Evolutionary conservation across 2,113 vertebrate genomes (phyloP), one percentile per base, ranked within the genome.

Genomic region (Rhineura floridana): DNA sequence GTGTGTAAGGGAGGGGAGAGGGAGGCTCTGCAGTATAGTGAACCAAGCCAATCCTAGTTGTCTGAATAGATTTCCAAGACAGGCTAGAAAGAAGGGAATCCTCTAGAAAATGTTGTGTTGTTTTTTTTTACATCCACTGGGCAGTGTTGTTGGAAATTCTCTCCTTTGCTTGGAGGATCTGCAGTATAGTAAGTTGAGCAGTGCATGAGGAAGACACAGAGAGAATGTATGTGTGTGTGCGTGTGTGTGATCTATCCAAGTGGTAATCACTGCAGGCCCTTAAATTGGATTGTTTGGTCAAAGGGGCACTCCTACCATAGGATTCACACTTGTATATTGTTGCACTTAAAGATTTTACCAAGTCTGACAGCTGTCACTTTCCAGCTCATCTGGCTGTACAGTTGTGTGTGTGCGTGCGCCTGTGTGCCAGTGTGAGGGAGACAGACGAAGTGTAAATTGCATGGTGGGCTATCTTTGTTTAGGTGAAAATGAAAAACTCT

Each of bases 401-500:
- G 46, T 77, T 87, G 6, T 17, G n/a, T 17, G n/a, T 46, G 39
- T 30, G 15, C 55, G 11, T 70, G 25, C 7, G 23, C 23, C 15
- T 42, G 2, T 79, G 76, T 36, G 67, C 30, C 9, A 85, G 63
- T 0, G 1, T 79, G 48, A 90, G 59, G 44, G 81, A 44, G 91
- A 85, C 0, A 33, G 82, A 91, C 83, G 90, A 96, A 93, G 96
- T 96, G 97, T 96, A 96, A 97, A 97, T 97, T 97, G 93, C 92
- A 79, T 94, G 94, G 94, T n/a, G 3, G 73, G 93, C 94, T 94
- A 93, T 91, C 87, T 79, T 86, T 30, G 11, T 91, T 86, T 88
- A 97, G 96, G 97, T 97, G 97, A 96, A 96, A 97, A 97, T 97
- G 96, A 97, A 96, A 97, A 96, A 90, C 92, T 88, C 93, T 87